These are phyloP conservation scores for Sinelater perroti DNA, from an alignment of 2,888 invertebrate genomes.

Conservation along the genomic window DNA sequence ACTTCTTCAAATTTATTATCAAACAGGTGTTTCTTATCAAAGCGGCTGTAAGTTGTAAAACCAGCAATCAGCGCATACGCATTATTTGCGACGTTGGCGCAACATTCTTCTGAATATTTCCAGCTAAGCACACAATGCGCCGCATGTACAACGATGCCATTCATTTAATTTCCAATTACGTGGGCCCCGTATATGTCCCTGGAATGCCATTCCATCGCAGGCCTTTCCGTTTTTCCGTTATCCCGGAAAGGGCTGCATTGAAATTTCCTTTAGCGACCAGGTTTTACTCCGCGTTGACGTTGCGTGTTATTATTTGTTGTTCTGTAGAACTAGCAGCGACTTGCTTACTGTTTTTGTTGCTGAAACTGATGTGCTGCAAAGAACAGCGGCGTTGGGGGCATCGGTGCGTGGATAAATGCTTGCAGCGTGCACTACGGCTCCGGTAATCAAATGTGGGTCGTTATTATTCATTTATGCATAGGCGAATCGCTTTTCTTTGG, in stretches of 20 bases:
- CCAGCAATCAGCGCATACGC: too few species aligned
- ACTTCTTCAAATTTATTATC: too few species aligned
- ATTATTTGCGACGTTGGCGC: too few species aligned
- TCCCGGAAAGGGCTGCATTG: conserved; percentile 30
- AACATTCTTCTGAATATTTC: too few species aligned
- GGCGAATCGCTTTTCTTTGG: not conserved
- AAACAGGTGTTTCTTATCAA: too few species aligned
- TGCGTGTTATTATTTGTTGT: conserved; percentile 14
- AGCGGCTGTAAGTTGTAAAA: too few species aligned
- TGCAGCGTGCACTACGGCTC: not conserved
- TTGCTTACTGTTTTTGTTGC: conserved; percentile 8
- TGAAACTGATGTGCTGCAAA: not conserved
- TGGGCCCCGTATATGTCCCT: conserved; percentile 28
- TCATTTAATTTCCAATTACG: conserved; percentile 38
- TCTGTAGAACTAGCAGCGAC: conserved; percentile 23
- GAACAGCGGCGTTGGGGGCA: not conserved
- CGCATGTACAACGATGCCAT: conserved; percentile 20
- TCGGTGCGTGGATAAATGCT: conserved; percentile 1
- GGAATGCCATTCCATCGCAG: conserved; percentile 35
- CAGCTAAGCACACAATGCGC: conserved; percentile 6
- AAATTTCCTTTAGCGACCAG: conserved; percentile 31
- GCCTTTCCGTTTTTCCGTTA: conserved; percentile 36
- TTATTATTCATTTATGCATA: conserved; percentile 13
- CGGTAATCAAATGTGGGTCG: not conserved
- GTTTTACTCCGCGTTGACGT: conserved; percentile 15